Base-by-base conservation (phyloP, 2,888 invertebrate species). In the Stegana nigrithorax region DNA sequence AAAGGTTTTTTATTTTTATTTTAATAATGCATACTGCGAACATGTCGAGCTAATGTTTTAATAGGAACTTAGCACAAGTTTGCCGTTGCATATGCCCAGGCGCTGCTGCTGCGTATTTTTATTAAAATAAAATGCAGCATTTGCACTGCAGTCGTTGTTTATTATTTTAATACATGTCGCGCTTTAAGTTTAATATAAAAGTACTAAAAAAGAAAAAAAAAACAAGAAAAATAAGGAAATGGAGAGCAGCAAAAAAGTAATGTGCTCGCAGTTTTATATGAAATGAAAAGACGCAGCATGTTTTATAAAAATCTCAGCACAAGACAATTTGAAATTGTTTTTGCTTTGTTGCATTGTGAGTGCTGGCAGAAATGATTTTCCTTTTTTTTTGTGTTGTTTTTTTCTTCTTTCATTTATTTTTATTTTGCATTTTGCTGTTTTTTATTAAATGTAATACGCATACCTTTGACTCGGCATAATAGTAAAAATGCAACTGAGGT, bases 1-100 rank as follows among this genome's bases (percentile, higher is more conserved):
- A 60, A 60, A 60, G 59, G 32, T 6, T 51, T 60, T 60, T 25
- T n/a, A n/a, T n/a, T n/a, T n/a, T n/a, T n/a, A n/a, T n/a, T n/a
- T n/a, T 29, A 26, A 26, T 26, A 42, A 53, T 32, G 29, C 32
- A 55, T 55, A 19, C 53, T 10, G 53, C 23, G 32, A 36, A n/a
- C 17, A 36, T 53, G 50, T 39, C n/a, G 50, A 27, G 14, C 36
- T 36, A 55, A 55, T 55, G 53, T 55, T 55, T 55, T 55, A 55
- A 55, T 55, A 55, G 53, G 21, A 55, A 55, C 36, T 55, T 32
- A 53, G 53, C 51, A 32, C 14, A 32, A 55, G 17, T 32, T 21
- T 39, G 39, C 39, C 5, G 32, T 55, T 55, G 53, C 53, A 55
- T 53, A 55, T 36, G 53, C 53, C 25, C 19, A 55, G 53, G 29